Percentiles rank a stretch among this genome's conserved stretches.
phyloP scores from a whole-genome alignment of 2,113 vertebrate genomes.

The Delphinapterus leucas region DNA sequence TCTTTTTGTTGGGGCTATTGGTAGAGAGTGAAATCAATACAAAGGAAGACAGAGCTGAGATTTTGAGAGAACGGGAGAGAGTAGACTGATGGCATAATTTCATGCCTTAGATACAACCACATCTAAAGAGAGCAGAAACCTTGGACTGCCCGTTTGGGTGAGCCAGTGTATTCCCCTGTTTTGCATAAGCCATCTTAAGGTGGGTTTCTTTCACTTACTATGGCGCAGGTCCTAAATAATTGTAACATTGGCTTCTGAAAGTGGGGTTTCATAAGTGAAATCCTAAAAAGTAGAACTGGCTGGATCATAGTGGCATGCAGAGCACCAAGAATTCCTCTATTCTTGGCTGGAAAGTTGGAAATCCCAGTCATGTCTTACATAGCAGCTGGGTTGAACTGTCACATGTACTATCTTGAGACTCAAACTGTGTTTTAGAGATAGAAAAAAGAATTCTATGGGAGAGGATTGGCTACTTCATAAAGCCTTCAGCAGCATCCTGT shows the following conservation, averaged over 20 bases:
- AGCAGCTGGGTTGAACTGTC: not conserved
- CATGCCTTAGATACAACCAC: not conserved
- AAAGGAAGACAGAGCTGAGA: not conserved
- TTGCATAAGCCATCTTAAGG: not conserved
- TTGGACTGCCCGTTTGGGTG: not conserved
- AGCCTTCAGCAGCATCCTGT: not conserved
- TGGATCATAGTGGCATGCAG: not conserved
- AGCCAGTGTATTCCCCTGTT: not conserved
- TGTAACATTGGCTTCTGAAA: not conserved
- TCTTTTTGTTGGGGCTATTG: not conserved
- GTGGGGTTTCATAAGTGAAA: not conserved
- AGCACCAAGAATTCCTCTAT: not conserved
- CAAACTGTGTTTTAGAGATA: not conserved
- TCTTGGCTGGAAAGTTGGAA: not conserved
- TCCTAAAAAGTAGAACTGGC: not conserved
- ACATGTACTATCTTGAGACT: not conserved
- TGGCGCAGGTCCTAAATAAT: not conserved
- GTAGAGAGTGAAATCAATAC: not conserved
- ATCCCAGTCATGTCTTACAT: not conserved
- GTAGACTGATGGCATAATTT: not conserved
- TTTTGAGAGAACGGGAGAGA: not conserved
- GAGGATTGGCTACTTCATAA: not conserved
- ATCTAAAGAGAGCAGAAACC: not conserved
- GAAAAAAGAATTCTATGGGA: not conserved
- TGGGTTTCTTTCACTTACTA: not conserved